Evolutionary conservation across 1,140 invertebrate species (phyloP).

Genomic region (Dendrolimus kikuchii): DNA sequence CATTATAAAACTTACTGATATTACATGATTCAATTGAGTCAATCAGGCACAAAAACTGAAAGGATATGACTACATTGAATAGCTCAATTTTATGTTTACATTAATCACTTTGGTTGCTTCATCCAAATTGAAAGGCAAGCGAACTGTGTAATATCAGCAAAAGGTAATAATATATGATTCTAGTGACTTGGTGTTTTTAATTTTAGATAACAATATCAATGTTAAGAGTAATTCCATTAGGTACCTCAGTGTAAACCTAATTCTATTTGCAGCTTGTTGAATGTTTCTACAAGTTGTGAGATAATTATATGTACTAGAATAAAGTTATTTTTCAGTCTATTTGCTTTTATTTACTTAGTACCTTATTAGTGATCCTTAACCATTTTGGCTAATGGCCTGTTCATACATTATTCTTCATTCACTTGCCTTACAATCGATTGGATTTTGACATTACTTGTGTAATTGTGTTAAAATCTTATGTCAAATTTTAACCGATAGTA

Average conservation of each 20-base stretch:
- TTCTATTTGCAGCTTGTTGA: conserved; percentile 46
- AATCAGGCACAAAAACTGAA: too few species aligned
- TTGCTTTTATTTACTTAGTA: conserved; percentile 26
- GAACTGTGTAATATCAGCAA: too few species aligned
- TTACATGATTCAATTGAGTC: too few species aligned
- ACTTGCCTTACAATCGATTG: too few species aligned
- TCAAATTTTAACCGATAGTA: too few species aligned
- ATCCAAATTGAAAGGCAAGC: too few species aligned
- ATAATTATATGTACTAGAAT: conserved; percentile 64
- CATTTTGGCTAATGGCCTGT: neutral
- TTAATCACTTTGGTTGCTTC: too few species aligned
- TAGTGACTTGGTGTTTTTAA: conserved; percentile 50
- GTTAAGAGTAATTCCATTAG: conserved; percentile 59
- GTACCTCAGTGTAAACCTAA: conserved; percentile 28
- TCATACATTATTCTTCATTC: neutral
- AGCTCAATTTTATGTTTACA: too few species aligned
- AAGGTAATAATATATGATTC: conserved; percentile 9
- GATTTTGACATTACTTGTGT: too few species aligned
- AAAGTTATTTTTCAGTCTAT: conserved; percentile 57
- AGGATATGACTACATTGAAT: too few species aligned
- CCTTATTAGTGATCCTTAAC: neutral
- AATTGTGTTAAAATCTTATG: too few species aligned
- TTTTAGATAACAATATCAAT: conserved; percentile 48
- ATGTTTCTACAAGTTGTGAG: conserved; percentile 55
- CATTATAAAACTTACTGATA: too few species aligned